phyloP scores from a whole-genome alignment of 2,113 vertebrate species.

The Hemiprocne comata region DNA sequence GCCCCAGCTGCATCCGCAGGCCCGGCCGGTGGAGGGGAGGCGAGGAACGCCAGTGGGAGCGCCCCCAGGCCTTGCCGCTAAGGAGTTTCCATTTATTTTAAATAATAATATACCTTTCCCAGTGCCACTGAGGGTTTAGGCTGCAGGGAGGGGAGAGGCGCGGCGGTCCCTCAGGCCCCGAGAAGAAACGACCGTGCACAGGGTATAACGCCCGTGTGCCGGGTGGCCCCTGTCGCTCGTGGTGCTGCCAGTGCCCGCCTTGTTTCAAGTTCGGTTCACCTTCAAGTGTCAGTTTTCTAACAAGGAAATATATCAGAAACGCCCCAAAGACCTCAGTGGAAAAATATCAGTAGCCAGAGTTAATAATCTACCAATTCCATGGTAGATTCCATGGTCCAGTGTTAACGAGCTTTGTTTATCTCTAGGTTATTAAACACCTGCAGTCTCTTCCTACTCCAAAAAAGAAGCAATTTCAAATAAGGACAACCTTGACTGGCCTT shows the following conservation, averaged over 20 bases:
- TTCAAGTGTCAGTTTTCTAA: neutral
- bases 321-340: neutral
- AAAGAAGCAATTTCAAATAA: neutral
- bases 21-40: neutral
- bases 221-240: rapidly evolving
- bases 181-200: neutral
- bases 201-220: neutral
- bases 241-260: neutral
- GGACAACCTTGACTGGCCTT: neutral
- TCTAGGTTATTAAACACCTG: neutral
- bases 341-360: neutral
- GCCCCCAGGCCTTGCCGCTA: neutral
- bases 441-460: neutral
- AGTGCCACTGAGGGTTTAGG: rapidly evolving
- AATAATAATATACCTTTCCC: neutral
- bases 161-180: neutral
- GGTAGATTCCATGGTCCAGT: neutral
- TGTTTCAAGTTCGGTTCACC: too few relatives aligned
- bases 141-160: neutral
- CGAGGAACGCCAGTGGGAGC: neutral
- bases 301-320: neutral
- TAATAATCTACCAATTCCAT: neutral
- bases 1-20: neutral
- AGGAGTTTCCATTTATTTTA: neutral
- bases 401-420: neutral